Base-by-base conservation (phyloP, 2,797 vertebrate species). In the Naso thynnoides region DNA sequence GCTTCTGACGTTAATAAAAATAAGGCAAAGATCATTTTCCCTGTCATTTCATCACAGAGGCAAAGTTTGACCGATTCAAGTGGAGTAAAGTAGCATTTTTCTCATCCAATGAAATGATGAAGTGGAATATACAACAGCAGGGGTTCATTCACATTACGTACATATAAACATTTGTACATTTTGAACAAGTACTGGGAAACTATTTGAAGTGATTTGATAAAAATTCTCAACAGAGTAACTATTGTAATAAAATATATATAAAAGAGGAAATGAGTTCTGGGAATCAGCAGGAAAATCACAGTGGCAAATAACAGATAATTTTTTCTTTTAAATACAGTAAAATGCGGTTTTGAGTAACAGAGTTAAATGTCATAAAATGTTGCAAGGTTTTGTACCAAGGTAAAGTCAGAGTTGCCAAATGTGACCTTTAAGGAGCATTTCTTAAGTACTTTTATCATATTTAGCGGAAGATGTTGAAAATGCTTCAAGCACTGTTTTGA, bases 151-250 rank as follows among this genome's bases (percentile, higher is more conserved):
- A 83, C 72, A 76, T 81, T 82, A 80, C 55, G 71, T 85, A 86
- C 78, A 85, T 87, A 84, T 85, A 59, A 85, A 90, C 86, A 92
- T 89, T 53, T 91, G 42, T 87, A 90, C 90, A 82, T 48, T 29
- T 53, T 74, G 24, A 85, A 87, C 82, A 90, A 85, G 89, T 57
- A 83, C 65, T 74, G 60, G 65, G 70, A 65, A 53, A 65, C 76
- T 62, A 58, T 64, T 45, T 60, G 23, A 78, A 73, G 52, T 53
- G 24, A 70, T 73, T 29, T 67, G n/a, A 60, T 62, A 48, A 53
- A 83, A 55, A 38, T 76, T 49, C 69, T 23, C 14, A 70, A 68
- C 48, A 48, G 21, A n/a, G 21, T 26, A 73, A 73, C 53, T 53
- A 50, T 26, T 39, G 45, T 69, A 15, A 61, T 27, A 73, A 44